Percentiles rank a stretch among this genome's conserved stretches.
Evolutionary conservation across 2,113 vertebrate species (phyloP).

Genomic region (Alaudala cheleensis): DNA sequence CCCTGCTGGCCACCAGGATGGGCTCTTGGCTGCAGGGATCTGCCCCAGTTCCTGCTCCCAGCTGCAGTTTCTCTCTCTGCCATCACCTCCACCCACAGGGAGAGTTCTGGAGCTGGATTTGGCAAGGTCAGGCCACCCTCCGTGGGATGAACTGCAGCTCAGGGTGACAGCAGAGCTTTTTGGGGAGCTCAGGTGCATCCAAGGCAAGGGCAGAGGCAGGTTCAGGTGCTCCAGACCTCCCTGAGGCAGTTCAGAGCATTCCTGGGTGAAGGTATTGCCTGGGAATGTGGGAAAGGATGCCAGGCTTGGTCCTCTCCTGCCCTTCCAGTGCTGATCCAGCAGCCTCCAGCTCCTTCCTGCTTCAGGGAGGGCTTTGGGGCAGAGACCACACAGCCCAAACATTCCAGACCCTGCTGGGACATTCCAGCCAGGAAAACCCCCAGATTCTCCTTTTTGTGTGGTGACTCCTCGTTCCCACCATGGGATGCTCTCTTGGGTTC

Average conservation of each 20-base stretch:
- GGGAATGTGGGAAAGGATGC: not conserved
- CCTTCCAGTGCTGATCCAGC: not conserved
- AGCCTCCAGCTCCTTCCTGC: not conserved
- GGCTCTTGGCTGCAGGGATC: not conserved
- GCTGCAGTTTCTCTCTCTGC: not conserved
- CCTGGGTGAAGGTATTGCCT: not conserved
- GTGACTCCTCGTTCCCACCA: fast-evolving
- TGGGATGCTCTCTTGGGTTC: not conserved
- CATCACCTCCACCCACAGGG: not conserved
- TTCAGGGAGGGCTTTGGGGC: not conserved
- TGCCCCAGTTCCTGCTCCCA: not conserved
- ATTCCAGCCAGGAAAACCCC: not conserved
- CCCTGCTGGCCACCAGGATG: not conserved
- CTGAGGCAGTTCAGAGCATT: not conserved
- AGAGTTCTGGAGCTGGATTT: not conserved
- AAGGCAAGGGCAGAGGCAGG: not conserved
- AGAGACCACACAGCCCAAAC: not conserved
- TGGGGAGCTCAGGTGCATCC: not conserved
- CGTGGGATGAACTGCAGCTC: not conserved
- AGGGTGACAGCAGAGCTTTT: not conserved
- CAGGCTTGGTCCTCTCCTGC: not conserved
- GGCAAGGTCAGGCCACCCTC: not conserved
- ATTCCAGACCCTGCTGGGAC: no score
- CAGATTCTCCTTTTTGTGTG: fast-evolving
- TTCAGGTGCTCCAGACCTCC: not conserved